Percentiles rank a stretch among this genome's conserved stretches.
phyloP scores from a whole-genome alignment of 2,113 vertebrate genomes.

The Istiophorus platypterus region DNA sequence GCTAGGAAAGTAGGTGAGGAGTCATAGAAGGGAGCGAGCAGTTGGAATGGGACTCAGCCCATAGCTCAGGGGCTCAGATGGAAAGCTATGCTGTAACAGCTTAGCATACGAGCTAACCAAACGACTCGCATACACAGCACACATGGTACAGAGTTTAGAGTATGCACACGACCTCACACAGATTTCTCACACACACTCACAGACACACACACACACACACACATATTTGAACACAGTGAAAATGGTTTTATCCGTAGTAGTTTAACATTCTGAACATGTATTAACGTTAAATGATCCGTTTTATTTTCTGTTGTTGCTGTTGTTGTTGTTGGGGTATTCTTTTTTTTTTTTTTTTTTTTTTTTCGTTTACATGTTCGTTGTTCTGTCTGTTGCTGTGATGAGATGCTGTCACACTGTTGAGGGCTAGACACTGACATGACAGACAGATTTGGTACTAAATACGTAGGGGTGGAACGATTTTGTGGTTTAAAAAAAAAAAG shows the following conservation, averaged over 20 bases:
- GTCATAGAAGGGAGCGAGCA: slow-evolving; percentile 43
- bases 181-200: slow-evolving; percentile 31
- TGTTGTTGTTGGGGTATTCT: slow-evolving; percentile 21
- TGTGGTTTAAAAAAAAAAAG: not conserved
- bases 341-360: slow-evolving; percentile 28
- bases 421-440: slow-evolving; percentile 21
- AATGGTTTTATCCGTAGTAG: slow-evolving; percentile 49
- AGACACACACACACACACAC: slow-evolving; percentile 36
- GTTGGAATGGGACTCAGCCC: slow-evolving; percentile 44
- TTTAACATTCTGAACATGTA: slow-evolving; percentile 64
- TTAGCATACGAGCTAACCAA: slow-evolving; percentile 49
- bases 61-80: slow-evolving; percentile 26
- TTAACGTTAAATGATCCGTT: slow-evolving; percentile 82
- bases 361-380: slow-evolving; percentile 77
- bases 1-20: slow-evolving; percentile 31
- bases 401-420: slow-evolving; percentile 41
- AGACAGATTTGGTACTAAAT: slow-evolving; percentile 42
- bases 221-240: not conserved
- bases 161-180: not conserved
- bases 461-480: slow-evolving; percentile 4
- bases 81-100: slow-evolving; percentile 42
- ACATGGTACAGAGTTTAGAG: slow-evolving; percentile 53
- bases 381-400: slow-evolving; percentile 78
- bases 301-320: slow-evolving; percentile 68
- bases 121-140: slow-evolving; percentile 18